Conservation (phyloP, 2,113 vertebrate genomes). For the Steatornis caripensis region DNA sequence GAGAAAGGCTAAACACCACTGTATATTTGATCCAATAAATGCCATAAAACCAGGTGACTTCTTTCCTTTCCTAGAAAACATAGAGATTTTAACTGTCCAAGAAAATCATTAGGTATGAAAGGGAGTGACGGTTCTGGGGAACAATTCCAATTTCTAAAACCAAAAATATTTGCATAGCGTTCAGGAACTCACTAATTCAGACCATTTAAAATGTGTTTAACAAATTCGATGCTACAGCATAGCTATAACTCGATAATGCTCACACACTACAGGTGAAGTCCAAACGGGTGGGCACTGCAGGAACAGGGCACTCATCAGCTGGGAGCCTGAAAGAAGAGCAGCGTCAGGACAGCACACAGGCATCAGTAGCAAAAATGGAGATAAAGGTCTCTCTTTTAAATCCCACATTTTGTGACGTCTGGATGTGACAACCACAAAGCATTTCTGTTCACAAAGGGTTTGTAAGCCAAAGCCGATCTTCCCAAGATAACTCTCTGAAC, state of each 20-base stretch:
- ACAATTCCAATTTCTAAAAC: background rate
- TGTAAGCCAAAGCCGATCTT: background rate
- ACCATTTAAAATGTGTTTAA: background rate
- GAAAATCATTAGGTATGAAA: background rate
- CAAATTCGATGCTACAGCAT: rapidly evolving
- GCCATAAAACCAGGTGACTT: background rate
- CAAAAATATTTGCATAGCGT: background rate
- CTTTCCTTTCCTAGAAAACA: background rate
- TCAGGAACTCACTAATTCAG: background rate
- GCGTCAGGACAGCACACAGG: background rate
- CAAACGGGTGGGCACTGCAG: rapidly evolving
- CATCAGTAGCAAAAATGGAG: background rate
- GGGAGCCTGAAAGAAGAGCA: background rate
- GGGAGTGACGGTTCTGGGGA: background rate
- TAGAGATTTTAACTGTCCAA: background rate
- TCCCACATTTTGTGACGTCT: background rate
- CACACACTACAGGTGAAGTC: background rate
- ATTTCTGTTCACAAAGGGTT: background rate
- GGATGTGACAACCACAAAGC: background rate
- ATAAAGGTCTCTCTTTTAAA: background rate
- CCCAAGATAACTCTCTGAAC: background rate
- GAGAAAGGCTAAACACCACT: background rate
- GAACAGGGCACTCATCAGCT: rapidly evolving
- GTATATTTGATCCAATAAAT: background rate
- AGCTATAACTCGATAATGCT: rapidly evolving